Evolutionary conservation across 2,797 vertebrate genomes (phyloP).

Genomic region (Psittacula derbiana): DNA sequence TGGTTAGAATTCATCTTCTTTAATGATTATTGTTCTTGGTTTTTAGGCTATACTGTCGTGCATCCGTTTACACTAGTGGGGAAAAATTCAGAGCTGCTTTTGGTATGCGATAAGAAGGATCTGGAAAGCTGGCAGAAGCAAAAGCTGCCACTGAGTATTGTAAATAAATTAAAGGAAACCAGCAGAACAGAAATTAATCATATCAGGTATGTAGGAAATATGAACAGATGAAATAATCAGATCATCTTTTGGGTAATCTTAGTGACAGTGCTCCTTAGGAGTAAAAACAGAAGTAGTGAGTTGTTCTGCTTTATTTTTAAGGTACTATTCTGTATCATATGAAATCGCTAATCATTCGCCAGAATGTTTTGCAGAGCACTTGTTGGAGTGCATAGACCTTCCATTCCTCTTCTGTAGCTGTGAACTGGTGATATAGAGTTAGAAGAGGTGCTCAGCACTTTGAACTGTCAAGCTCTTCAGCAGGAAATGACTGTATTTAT

Average conservation of each 20-base stretch:
- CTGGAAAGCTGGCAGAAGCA: constrained; percentile 81
- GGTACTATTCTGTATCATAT: not conserved
- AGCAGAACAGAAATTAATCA: constrained; percentile 80
- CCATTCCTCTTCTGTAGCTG: not conserved
- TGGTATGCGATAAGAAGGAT: constrained; percentile 74
- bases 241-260: not conserved
- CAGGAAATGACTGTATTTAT: not conserved
- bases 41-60: constrained; percentile 81
- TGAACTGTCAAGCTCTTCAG: not conserved
- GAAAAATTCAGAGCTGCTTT: constrained; percentile 81
- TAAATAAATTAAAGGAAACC: constrained; percentile 57
- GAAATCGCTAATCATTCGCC: not conserved
- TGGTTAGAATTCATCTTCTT: not conserved
- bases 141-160: constrained; percentile 73
- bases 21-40: not conserved
- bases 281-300: not conserved
- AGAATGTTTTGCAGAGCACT: not conserved
- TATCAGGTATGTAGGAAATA: constrained; percentile 75
- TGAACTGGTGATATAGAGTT: not conserved
- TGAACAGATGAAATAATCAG: not conserved
- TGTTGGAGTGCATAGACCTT: not conserved
- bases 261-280: not conserved
- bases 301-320: not conserved
- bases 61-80: constrained; percentile 84
- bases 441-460: not conserved